These are phyloP conservation scores for Pangasius larnaudii DNA, from an alignment of 2,797 vertebrate genomes.

Conservation along the genomic window DNA sequence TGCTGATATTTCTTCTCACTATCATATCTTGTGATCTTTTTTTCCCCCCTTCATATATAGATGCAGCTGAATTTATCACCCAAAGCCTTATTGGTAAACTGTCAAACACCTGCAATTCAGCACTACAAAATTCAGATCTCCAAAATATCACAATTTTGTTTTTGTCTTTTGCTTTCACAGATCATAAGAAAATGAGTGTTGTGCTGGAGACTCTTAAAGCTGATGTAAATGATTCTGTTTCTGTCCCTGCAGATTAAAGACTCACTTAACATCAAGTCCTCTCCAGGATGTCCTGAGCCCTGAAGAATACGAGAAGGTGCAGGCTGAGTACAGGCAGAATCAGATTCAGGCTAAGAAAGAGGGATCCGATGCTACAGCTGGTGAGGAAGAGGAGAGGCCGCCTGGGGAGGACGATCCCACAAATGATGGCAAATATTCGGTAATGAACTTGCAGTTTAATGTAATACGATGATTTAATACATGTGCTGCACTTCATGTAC, in stretches of 20 bases:
- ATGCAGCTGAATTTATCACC: slow-evolving; percentile 63
- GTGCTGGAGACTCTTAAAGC: not conserved
- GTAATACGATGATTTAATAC: not conserved
- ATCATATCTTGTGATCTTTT: slow-evolving; percentile 60
- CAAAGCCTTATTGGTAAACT: slow-evolving; percentile 64
- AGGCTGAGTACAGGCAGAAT: slow-evolving; percentile 71
- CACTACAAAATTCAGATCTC: slow-evolving; percentile 59
- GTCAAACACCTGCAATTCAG: slow-evolving; percentile 61
- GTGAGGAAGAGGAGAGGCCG: slow-evolving; percentile 67
- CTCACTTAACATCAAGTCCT: slow-evolving; percentile 71
- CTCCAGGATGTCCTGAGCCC: slow-evolving; percentile 74
- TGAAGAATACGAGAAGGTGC: slow-evolving; percentile 79
- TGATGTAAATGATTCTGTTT: slow-evolving; percentile 24
- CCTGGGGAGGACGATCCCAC: slow-evolving; percentile 80
- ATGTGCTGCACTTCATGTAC: not conserved
- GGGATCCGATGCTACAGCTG: slow-evolving; percentile 65
- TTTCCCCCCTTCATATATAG: slow-evolving; percentile 59
- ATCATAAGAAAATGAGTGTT: slow-evolving; percentile 50
- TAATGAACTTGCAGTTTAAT: slow-evolving; percentile 52
- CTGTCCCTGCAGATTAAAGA: slow-evolving; percentile 75
- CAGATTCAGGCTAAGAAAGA: slow-evolving; percentile 75
- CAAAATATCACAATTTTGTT: slow-evolving; percentile 58
- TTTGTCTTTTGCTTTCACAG: slow-evolving; percentile 52
- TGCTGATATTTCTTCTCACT: slow-evolving; percentile 57
- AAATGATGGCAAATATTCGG: slow-evolving; percentile 65